These are phyloP conservation scores for Phocoena sinus DNA, from an alignment of 2,113 vertebrate species.

Conservation along the genomic window DNA sequence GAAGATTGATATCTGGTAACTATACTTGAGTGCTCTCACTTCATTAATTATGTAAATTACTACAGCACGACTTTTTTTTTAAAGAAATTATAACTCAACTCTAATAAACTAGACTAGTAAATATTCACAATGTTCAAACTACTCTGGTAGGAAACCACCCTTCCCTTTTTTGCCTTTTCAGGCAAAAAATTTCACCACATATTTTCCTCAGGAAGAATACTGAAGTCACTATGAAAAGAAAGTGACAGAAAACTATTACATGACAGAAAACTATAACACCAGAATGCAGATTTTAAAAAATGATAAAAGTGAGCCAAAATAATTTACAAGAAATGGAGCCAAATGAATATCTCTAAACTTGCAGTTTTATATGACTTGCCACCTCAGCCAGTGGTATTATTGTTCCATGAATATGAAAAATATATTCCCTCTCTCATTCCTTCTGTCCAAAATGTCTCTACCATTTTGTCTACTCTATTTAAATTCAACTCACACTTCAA, in stretches of 20 bases:
- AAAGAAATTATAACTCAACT: slow-evolving; percentile 57
- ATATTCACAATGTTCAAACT: slow-evolving; percentile 46
- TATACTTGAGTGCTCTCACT: slow-evolving; percentile 30
- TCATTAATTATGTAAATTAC: slow-evolving; percentile 65
- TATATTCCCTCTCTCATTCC: neutral
- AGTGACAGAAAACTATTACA: neutral
- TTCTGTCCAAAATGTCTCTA: neutral
- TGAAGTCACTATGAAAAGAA: neutral
- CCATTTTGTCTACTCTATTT: neutral
- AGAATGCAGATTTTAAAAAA: neutral
- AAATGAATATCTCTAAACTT: neutral
- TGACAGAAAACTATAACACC: neutral
- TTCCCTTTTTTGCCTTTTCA: slow-evolving; percentile 23
- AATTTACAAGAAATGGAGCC: slow-evolving; percentile 21
- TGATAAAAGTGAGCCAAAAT: slow-evolving; percentile 11
- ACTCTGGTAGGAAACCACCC: neutral
- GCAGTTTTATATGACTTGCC: neutral
- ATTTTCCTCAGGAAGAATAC: slow-evolving; percentile 25
- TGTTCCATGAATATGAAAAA: neutral
- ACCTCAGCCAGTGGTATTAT: neutral
- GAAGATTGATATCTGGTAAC: slow-evolving; percentile 55
- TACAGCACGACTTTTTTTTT: slow-evolving; percentile 44
- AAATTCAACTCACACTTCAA: slow-evolving; percentile 24
- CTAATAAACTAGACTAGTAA: slow-evolving; percentile 35
- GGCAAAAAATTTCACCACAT: neutral